These are phyloP conservation scores for Ictidomys tridecemlineatus DNA, from an alignment of 2,113 vertebrate genomes.

Conservation along the genomic window DNA sequence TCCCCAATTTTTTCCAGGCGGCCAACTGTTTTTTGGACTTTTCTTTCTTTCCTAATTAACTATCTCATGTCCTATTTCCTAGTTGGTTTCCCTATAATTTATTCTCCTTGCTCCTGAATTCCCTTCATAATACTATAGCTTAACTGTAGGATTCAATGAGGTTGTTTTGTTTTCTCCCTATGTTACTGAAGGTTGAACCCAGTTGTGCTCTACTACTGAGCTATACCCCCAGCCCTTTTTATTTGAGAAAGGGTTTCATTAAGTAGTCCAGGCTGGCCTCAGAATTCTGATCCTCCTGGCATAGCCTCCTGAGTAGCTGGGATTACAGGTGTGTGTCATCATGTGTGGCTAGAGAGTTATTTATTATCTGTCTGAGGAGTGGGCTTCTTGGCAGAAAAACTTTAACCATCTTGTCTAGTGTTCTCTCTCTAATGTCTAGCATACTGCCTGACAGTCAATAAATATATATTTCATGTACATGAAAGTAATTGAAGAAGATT, in stretches of 20 bases:
- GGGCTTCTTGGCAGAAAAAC: background rate
- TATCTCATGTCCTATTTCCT: background rate
- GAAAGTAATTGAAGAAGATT: slow-evolving; percentile 32
- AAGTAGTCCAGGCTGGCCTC: background rate
- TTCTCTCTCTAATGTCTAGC: background rate
- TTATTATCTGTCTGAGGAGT: background rate
- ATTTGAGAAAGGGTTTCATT: too few relatives aligned
- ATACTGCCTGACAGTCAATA: background rate
- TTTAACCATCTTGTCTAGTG: background rate
- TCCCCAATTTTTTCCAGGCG: background rate
- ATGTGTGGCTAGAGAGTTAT: background rate
- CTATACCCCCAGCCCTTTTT: too few relatives aligned
- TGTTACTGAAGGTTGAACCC: too few relatives aligned
- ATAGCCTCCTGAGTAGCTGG: background rate
- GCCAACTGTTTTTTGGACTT: background rate
- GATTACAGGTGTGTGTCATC: background rate
- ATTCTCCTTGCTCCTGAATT: slow-evolving; percentile 9
- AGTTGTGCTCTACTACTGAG: too few relatives aligned
- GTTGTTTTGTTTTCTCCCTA: too few relatives aligned
- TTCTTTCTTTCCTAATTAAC: background rate
- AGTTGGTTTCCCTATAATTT: slow-evolving; percentile 8
- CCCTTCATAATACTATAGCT: background rate
- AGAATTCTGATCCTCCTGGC: background rate
- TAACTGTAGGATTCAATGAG: slow-evolving; percentile 9
- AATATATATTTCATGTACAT: background rate